Evolutionary conservation across 2,797 vertebrate species (phyloP).

Genomic region (Margarornis squamiger): DNA sequence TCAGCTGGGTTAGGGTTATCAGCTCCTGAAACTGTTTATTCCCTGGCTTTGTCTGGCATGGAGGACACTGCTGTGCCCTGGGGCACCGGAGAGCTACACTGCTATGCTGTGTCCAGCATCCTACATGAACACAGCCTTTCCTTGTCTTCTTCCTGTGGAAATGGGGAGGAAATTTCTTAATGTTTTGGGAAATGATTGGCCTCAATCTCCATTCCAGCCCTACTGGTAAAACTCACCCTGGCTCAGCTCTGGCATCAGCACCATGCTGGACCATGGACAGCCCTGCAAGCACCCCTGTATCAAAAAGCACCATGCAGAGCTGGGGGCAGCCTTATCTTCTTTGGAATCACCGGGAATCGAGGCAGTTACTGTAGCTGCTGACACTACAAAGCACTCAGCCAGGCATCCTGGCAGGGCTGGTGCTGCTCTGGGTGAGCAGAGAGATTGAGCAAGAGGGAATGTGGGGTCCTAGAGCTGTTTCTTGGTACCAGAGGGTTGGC

Average conservation of each 20-base stretch:
- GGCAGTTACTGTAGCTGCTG: not conserved
- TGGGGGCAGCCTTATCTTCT: not conserved
- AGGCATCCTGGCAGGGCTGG: not conserved
- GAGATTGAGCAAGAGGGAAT: not conserved
- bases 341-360: not conserved
- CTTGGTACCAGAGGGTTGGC: not conserved
- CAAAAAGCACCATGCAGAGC: not conserved
- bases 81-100: not conserved
- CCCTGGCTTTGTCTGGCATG: rapidly evolving
- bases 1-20: not conserved
- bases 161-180: not conserved
- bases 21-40: not conserved
- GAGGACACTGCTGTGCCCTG: rapidly evolving
- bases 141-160: not conserved
- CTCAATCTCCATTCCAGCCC: not conserved
- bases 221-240: not conserved
- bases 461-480: not conserved
- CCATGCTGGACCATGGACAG: rapidly evolving
- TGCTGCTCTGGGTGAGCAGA: not conserved
- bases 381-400: rapidly evolving
- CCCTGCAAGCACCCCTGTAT: not conserved
- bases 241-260: not conserved
- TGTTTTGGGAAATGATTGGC: not conserved
- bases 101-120: not conserved
- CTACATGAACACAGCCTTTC: not conserved